Base-by-base conservation (phyloP, 2,888 invertebrate species). In the Noctua pronuba region DNA sequence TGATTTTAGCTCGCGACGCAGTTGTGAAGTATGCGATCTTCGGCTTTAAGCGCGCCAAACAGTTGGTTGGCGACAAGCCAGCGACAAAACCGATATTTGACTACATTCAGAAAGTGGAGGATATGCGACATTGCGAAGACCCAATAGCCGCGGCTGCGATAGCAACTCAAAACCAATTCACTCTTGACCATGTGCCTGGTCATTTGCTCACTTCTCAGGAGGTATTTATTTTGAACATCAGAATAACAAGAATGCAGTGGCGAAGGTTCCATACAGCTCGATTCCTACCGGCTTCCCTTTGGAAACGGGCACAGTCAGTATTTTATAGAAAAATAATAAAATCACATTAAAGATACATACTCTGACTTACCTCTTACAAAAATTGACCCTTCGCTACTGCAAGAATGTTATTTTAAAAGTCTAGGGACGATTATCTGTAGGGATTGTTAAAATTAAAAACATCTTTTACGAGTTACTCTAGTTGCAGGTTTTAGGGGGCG, bases 101-200 rank as follows among this genome's bases (percentile, higher is more conserved):
- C 1, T 94, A 95, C 84, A 94, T 97, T 28, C 93, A 95, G 85
- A 96, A 95, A 82, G 95, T 97, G 2, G 96, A 97, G 67, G 95
- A 96, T 70, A 91, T 97, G 86, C 94, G 97, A 70, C 95, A 95
- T 80, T 97, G 96, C 80, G 95, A 97, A 81, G 97, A 97, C 85
- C 95, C 97, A 18, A 89, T 90, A 1, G 93, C 94, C 8, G 97
- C 97, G 7, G 97, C 97, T 2, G 91, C 91, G 24, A 92, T 97
- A 28, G 94, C 97, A 1, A 92, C 95, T 75, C 93, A 94, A 60
- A 92, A 97, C 83, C 94, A 97, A 69, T 97, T 98, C 69, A 97
- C 97, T 16, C 94, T 98, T 60, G 97, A 98, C 87, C 98, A 98
- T 92, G 97, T 98, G n/a, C 98, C 98, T 74, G 97, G 97, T 11